Evolutionary conservation across 1,140 invertebrate species (phyloP).

Genomic region (Anoplolepis gracilipes): DNA sequence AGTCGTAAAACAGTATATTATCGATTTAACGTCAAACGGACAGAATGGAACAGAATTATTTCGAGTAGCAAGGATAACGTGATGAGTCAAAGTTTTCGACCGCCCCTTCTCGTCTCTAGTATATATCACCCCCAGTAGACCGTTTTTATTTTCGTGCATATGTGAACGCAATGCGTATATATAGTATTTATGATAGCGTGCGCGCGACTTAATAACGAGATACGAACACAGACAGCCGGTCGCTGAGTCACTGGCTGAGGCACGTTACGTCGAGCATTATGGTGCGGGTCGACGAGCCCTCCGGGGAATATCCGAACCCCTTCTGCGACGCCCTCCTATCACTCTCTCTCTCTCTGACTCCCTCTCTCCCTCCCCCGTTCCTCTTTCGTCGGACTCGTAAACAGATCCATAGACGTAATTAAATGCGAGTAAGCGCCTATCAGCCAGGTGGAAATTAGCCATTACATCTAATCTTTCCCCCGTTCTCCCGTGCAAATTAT

Average conservation of each 20-base stretch:
- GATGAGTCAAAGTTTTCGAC: constrained; percentile 54
- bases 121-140: constrained; percentile 46
- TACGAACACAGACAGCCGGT: constrained; percentile 65
- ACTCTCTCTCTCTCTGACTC: neutral
- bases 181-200: constrained; percentile 66
- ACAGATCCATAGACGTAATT: constrained; percentile 65
- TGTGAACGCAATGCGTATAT: constrained; percentile 8
- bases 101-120: neutral
- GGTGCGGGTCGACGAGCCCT: constrained; percentile 29
- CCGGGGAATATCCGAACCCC: constrained; percentile 54
- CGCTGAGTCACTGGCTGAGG: constrained; percentile 60
- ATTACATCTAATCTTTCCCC: constrained; percentile 42
- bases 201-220: constrained; percentile 57
- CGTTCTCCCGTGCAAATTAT: constrained; percentile 23
- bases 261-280: constrained; percentile 49
- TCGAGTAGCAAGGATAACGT: neutral
- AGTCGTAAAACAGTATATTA: constrained; percentile 8
- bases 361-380: no score
- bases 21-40: constrained; percentile 30
- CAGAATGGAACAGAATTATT: neutral
- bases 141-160: constrained; percentile 44
- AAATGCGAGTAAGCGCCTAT: constrained; percentile 57
- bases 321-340: constrained; percentile 15
- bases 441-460: constrained; percentile 33
- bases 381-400: constrained; percentile 40